Conservation (phyloP, 2,797 vertebrate species). For the Carapus acus region DNA sequence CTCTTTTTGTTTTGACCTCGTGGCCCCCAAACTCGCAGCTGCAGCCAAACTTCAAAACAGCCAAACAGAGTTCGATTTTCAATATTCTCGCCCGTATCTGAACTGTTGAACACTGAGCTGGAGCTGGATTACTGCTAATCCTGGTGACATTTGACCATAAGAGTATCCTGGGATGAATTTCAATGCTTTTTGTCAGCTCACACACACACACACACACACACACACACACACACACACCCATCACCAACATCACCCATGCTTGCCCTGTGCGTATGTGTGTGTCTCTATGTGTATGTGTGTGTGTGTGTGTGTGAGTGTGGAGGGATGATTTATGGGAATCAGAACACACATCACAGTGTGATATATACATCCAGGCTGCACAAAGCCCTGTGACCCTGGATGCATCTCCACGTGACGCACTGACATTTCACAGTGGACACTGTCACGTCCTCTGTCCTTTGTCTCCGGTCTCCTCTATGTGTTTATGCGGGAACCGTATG, state of each 20-base stretch:
- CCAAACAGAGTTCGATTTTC: no score
- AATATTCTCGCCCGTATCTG: no score
- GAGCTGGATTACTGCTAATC: background rate
- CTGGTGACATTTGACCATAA: constrained; percentile 19
- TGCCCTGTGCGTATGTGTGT: constrained; percentile 5
- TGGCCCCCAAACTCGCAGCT: no score
- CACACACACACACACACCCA: no score
- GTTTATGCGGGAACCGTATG: constrained; percentile 20
- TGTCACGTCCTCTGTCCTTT: constrained; percentile 27
- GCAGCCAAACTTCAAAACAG: no score
- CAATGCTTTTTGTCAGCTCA: background rate
- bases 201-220: no score
- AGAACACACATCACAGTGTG: constrained; percentile 43
- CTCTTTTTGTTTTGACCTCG: no score
- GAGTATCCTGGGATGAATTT: constrained; percentile 4
- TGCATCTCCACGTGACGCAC: constrained; percentile 49
- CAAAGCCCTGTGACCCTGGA: constrained; percentile 22
- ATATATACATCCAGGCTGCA: constrained; percentile 51
- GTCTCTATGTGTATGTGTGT: background rate
- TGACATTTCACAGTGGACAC: constrained; percentile 56
- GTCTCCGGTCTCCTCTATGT: constrained; percentile 31
- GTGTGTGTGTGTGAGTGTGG: constrained; percentile 14
- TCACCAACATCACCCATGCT: background rate
- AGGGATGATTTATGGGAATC: constrained; percentile 63
- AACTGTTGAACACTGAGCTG: no score